Percentiles rank a stretch among this genome's conserved stretches.
phyloP scores from a whole-genome alignment of 2,888 invertebrate genomes.

The Ectemnius lituratus region DNA sequence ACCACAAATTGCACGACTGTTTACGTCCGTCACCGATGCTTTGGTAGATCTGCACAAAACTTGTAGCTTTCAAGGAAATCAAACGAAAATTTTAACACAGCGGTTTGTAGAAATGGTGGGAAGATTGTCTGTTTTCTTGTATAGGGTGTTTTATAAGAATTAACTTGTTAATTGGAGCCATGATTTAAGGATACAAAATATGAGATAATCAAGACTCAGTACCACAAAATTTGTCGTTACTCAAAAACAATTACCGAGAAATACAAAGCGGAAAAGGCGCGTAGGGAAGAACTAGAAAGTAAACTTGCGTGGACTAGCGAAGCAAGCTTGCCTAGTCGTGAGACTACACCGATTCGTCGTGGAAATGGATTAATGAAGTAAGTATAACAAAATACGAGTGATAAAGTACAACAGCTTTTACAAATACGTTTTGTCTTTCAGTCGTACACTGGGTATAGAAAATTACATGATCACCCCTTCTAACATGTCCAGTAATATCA shows the following conservation, averaged over 20 bases:
- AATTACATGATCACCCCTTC: neutral
- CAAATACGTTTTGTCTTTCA: slow-evolving; percentile 7
- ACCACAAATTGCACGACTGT: slow-evolving; percentile 33
- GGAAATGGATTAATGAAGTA: neutral
- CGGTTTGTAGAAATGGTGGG: slow-evolving; percentile 48
- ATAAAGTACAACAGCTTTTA: neutral
- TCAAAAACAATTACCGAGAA: slow-evolving; percentile 32
- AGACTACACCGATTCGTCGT: slow-evolving; percentile 9
- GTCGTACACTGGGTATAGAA: neutral
- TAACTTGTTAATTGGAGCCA: neutral
- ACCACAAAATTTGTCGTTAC: neutral
- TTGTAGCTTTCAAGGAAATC: slow-evolving; percentile 35
- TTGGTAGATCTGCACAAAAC: slow-evolving; percentile 34
- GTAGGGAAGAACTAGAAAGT: slow-evolving; percentile 11
- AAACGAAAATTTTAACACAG: slow-evolving; percentile 36
- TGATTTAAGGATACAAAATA: slow-evolving; percentile 57
- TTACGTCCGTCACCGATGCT: slow-evolving; percentile 33
- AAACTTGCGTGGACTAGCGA: slow-evolving; percentile 14
- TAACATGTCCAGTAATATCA: neutral
- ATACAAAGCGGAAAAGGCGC: slow-evolving; percentile 19
- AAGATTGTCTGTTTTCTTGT: neutral
- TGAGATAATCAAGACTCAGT: slow-evolving; percentile 37
- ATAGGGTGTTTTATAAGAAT: too few relatives aligned
- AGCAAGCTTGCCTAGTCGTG: neutral
- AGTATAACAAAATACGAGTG: neutral